Conservation (phyloP, 1,140 invertebrate species). For the Chymomyza costata region DNA sequence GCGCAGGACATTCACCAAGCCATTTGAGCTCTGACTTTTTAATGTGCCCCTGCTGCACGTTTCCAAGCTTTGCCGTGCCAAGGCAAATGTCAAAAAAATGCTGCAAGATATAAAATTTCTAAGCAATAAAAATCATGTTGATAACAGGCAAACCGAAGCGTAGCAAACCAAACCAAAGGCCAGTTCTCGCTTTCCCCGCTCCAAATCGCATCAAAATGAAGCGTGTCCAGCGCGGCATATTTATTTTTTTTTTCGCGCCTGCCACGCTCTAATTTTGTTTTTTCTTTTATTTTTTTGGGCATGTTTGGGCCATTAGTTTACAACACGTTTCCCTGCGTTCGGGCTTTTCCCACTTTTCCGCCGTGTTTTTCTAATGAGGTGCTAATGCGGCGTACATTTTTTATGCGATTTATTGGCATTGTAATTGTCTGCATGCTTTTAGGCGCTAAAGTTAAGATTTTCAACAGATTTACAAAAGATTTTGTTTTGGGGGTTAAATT, state of each 20-base stretch:
- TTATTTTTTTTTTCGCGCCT: constrained; percentile 7
- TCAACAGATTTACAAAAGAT: not conserved
- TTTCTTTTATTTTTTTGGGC: not conserved
- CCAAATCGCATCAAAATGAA: not conserved
- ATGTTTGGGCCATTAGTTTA: constrained; percentile 12
- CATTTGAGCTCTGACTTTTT: constrained; percentile 24
- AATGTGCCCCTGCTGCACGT: constrained; percentile 1
- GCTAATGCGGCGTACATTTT: constrained; percentile 46
- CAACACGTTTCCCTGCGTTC: constrained; percentile 21
- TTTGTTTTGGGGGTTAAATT: too few relatives aligned
- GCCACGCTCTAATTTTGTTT: constrained; percentile 20
- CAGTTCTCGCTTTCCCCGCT: not conserved
- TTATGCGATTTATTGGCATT: constrained; percentile 36
- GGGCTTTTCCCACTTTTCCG: not conserved
- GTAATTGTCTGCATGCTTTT: constrained; percentile 34
- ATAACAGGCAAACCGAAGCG: not conserved
- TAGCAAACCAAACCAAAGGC: not conserved
- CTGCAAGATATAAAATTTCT: constrained; percentile 27
- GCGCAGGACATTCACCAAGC: not conserved
- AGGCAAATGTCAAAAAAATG: not conserved
- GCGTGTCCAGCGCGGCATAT: constrained; percentile 31
- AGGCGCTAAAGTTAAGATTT: constrained; percentile 1
- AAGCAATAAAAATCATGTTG: constrained; percentile 29
- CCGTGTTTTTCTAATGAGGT: constrained; percentile 47
- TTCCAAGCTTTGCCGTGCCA: constrained; percentile 21